Percentiles rank a stretch among this genome's conserved stretches.
These are phyloP conservation scores for Stenodema calcarata DNA, from an alignment of 2,888 invertebrate genomes.

Conservation along the genomic window DNA sequence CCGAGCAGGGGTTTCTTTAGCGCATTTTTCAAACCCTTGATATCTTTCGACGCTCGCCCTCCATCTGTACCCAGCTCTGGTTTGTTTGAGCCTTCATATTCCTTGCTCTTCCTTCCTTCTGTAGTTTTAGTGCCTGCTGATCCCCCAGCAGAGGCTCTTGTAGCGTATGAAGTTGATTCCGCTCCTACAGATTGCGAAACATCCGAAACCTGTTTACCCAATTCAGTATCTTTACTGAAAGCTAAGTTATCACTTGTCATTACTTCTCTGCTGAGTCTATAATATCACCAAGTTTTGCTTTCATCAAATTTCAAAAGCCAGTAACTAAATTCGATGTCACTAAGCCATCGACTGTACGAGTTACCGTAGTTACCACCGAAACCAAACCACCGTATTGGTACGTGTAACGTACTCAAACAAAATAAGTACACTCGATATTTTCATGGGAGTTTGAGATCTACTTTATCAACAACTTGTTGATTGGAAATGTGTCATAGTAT, in stretches of 20 bases:
- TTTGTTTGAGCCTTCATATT: background rate
- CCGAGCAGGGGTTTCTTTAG: background rate
- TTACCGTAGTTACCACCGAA: no score
- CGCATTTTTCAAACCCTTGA: background rate
- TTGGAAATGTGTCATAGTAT: no score
- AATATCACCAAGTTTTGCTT: no score
- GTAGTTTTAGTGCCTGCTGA: background rate
- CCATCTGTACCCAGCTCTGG: background rate
- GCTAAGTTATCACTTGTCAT: constrained; percentile 33
- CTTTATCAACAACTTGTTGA: no score
- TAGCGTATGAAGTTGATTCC: background rate
- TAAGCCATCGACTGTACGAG: no score
- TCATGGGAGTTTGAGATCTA: no score
- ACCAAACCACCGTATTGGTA: no score
- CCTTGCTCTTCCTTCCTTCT: background rate
- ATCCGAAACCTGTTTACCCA: background rate
- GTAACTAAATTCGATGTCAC: no score
- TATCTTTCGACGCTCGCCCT: background rate
- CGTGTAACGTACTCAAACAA: no score
- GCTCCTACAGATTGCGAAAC: background rate
- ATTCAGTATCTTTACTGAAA: background rate
- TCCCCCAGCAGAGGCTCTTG: background rate
- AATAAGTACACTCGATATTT: no score
- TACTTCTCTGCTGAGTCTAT: no score
- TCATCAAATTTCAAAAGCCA: no score